These are phyloP conservation scores for Clistopyga incitator DNA, from an alignment of 2,888 invertebrate species.

Conservation along the genomic window DNA sequence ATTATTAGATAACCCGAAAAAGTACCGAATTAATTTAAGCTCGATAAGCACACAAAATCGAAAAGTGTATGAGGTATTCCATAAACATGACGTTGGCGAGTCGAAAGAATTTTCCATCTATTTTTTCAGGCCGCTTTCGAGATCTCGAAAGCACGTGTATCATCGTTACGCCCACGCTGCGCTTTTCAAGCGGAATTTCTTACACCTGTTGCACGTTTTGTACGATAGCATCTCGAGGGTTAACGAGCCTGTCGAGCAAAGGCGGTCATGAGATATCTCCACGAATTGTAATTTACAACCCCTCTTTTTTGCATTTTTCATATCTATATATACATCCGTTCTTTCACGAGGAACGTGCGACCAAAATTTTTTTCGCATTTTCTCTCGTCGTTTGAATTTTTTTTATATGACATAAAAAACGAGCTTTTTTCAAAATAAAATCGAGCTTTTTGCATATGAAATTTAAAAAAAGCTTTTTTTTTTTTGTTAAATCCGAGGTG, in stretches of 20 bases:
- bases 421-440: too few species aligned
- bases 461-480: too few species aligned
- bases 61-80: too few species aligned
- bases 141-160: constrained; percentile 53
- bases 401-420: too few species aligned
- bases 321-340: neutral
- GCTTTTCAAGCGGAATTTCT: constrained; percentile 33
- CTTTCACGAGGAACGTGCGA: constrained; percentile 2
- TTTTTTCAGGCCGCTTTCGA: neutral
- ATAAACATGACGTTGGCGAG: neutral
- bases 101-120: neutral
- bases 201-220: constrained; percentile 60
- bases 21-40: too few species aligned
- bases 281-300: constrained; percentile 13
- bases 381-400: neutral
- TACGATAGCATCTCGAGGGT: constrained; percentile 15
- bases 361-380: neutral
- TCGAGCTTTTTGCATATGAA: too few species aligned
- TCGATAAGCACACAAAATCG: too few species aligned
- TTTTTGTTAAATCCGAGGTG: neutral
- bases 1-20: too few species aligned
- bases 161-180: constrained; percentile 41
- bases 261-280: constrained; percentile 4
- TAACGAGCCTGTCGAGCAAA: constrained; percentile 48
- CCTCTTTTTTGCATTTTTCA: neutral